Evolutionary conservation across 2,888 invertebrate species (phyloP), one percentile per base, ranked within the genome.

Genomic region (Reticulitermes lucifugus): DNA sequence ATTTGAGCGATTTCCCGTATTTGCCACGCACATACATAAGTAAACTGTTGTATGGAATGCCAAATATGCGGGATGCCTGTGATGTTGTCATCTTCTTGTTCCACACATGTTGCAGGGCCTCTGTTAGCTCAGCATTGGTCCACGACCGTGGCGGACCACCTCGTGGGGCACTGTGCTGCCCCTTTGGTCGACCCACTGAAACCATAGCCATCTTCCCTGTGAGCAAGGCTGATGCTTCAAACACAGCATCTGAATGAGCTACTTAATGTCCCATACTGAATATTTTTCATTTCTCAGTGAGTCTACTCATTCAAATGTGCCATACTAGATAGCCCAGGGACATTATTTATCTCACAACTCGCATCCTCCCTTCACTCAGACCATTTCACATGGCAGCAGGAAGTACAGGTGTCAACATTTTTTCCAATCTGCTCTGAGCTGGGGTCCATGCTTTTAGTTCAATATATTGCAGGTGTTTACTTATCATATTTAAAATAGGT

Each of bases 31-130:
- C 97, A 92, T 97, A 97, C 97, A 97, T 97, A 85, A 97, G 92
- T 81, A 97, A 92, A 79, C 97, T 97, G 92, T 97, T 97, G 93
- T 97, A 97, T n/a, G 97, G 97, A 88, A 97, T 97, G 75, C 97
- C 97, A 91, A 97, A 97, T 90, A 97, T 96, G 87, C 97, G 92
- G 43, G 97, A 97, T 18, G 97, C 97, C 91, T 97, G 97, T 89
- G 97, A 97, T 77, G 97, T 97, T 87, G 97, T 97, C 97, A 97
- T 97, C 90, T 97, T 97, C 90, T 97, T 97, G 91, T 97, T 97
- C 97, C 97, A 97, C n/a, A 97, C 97, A 91, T 97, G 97, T 89
- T 97, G 97, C 83, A 97, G 93, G 2, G 97, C 97, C 91, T 97
- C 96, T 83, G 97, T 97, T 83, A 97, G 93, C 89, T 97, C 97